Base-by-base conservation (phyloP, 1,140 invertebrate species). In the Diabrotica virgifera region DNA sequence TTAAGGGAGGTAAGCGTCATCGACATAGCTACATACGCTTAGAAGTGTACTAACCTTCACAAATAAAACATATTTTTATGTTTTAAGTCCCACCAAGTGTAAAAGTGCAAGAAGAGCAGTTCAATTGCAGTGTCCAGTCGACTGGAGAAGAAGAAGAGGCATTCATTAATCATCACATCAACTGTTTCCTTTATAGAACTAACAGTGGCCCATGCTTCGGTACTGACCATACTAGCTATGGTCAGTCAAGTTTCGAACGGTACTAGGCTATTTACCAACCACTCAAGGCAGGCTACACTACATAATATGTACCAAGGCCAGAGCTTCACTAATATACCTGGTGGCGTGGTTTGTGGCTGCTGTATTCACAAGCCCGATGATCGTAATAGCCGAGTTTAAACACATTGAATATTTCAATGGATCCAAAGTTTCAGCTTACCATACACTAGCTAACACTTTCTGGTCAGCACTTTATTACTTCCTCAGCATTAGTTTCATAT, bases 241-340 rank as follows among this genome's bases (percentile, higher is more conserved):
- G n/a, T n/a, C n/a, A n/a, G n/a, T n/a, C n/a, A 72, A 93, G 93
- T 78, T 93, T 97, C 76, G 95, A 97, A 78, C 84, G 95, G 6
- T 97, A 97, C 81, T 95, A 96, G 79, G 95, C 94, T 36, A 96
- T 97, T 73, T 97, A 94, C 79, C 88, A 95, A 72, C 95, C 95
- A 0, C 80, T 98, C 52, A 87, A 92, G 72, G 94, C 93, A 0
- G 90, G 92, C 69, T 95, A 95, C 79, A 92, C 94, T n/a, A n/a
- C n/a, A n/a, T n/a, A n/a, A n/a, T n/a, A n/a, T 96, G 94, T 76
- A 96, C 93, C 4, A 94, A 94, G 79, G 86, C 91, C 1, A 83
- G 93, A 64, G 93, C 93, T 0, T 86, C 91, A 5, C 81, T 92
- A 53, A 90, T 96, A 57, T 95, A 94, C 72, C 80, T 90, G 0